These are phyloP conservation scores for Macquaria ambigua DNA, from an alignment of 2,113 vertebrate genomes.

Conservation along the genomic window DNA sequence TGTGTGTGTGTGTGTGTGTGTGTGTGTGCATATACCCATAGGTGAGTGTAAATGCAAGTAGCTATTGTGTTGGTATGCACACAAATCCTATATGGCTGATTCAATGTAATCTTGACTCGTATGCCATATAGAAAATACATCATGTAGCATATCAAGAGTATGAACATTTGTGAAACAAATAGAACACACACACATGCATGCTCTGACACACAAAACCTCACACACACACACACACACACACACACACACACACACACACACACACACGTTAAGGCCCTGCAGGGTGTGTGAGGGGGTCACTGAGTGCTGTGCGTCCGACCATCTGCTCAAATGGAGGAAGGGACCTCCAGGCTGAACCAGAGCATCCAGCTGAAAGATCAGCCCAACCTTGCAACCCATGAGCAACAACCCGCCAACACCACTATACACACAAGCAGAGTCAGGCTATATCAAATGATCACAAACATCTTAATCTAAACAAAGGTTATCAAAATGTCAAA, in stretches of 20 bases:
- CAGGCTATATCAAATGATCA: background rate
- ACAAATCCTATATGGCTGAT: constrained; percentile 87
- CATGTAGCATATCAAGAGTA: constrained; percentile 23
- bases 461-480: background rate
- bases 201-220: constrained; percentile 1
- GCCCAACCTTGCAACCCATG: constrained; percentile 39
- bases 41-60: constrained; percentile 73
- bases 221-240: constrained; percentile 84
- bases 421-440: background rate
- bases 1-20: constrained; percentile 42
- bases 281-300: constrained; percentile 84
- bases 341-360: constrained; percentile 58
- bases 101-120: constrained; percentile 89
- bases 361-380: constrained; percentile 67
- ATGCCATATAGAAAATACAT: constrained; percentile 79
- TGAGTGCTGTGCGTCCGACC: constrained; percentile 52
- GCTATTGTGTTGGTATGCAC: constrained; percentile 78
- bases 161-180: constrained; percentile 2
- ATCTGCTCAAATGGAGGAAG: constrained; percentile 69
- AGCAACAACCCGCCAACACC: constrained; percentile 23
- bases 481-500: background rate
- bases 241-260: constrained; percentile 81
- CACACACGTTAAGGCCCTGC: constrained; percentile 56
- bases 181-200: constrained; percentile 83
- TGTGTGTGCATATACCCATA: constrained; percentile 24